These are phyloP conservation scores for Drosophila nasuta DNA, from an alignment of 1,140 invertebrate species.

Conservation along the genomic window DNA sequence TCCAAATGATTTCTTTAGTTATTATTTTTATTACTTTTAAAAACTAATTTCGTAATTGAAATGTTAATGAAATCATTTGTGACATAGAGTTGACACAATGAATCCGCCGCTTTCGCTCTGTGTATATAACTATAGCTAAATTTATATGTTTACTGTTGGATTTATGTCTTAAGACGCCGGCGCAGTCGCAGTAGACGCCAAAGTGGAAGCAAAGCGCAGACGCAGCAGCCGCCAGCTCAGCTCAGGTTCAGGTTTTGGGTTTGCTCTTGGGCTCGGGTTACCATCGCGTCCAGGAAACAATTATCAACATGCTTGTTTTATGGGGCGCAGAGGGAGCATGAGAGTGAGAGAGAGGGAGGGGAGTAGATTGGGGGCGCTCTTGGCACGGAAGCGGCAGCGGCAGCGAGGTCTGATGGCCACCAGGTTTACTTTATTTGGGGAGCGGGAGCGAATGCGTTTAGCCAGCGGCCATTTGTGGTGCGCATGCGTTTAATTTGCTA, in stretches of 20 bases:
- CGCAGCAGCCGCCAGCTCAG: slow-evolving; percentile 54
- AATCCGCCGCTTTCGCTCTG: slow-evolving; percentile 42
- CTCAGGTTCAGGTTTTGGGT: slow-evolving; percentile 51
- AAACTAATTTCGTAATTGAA: background rate
- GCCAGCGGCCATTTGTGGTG: slow-evolving; percentile 58
- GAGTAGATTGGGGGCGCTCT: slow-evolving; percentile 10
- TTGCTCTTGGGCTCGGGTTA: slow-evolving; percentile 58
- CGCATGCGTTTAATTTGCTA: slow-evolving; percentile 79
- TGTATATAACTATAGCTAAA: slow-evolving; percentile 67
- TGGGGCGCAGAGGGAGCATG: background rate
- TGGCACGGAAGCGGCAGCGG: slow-evolving; percentile 68
- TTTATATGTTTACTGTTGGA: slow-evolving; percentile 80
- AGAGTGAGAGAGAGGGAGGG: slow-evolving; percentile 26
- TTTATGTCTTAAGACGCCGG: slow-evolving; percentile 75
- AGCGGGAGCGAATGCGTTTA: slow-evolving; percentile 47
- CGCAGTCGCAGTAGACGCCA: slow-evolving; percentile 65
- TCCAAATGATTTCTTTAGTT: no score
- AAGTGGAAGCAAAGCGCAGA: slow-evolving; percentile 12
- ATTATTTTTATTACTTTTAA: background rate
- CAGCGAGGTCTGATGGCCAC: slow-evolving; percentile 47
- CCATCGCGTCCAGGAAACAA: slow-evolving; percentile 75
- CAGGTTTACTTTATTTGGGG: slow-evolving; percentile 47
- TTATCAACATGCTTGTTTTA: slow-evolving; percentile 78
- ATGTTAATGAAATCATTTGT: background rate
- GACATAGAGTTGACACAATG: background rate